Evolutionary conservation across 2,888 invertebrate species (phyloP), one percentile per base, ranked within the genome.

Genomic region (Helleia helle): DNA sequence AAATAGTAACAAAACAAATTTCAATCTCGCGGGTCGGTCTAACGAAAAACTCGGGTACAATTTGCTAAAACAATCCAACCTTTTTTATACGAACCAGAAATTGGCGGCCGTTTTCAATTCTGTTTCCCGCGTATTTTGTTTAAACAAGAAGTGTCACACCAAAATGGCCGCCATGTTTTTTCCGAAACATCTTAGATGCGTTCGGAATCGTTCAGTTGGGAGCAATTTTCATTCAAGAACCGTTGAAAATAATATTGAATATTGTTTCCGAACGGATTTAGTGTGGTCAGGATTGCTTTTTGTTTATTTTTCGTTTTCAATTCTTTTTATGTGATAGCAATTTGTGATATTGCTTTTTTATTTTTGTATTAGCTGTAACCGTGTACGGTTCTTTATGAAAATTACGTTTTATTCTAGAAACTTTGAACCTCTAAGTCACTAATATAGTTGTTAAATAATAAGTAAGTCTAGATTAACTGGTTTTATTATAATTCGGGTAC

Each of bases 41-140:
- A 48, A 49, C 51, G 55, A 51, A 58, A 58, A 58, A 54, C 55
- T 56, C 59, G 57, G 52, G 42, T 43, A 57, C 65, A 62, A 71
- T 71, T 74, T 68, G 58, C 58, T 58, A 64, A 73, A 75, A 75
- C 75, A 79, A 77, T 75, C 63, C 46, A 43, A 60, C 62, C 65
- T 63, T 71, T 66, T 68, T 65, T 65, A 55, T 51, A 56, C 48
- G 49, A 47, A 50, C 60, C 62, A 60, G 43, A 43, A 18, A 50
- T 41, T 38, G 9, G 28, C 34, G 60, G 54, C 41, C 43, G 36
- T 22, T 37, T 25, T 22, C 43, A 40, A 48, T 44, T 45, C 44
- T 47, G 47, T 46, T 49, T 42, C 49, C 40, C 43, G 47, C 46
- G 44, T 46, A 43, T 46, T 30, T 40, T 44, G 36, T 40, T 40